Conservation (phyloP, 2,888 invertebrate genomes). For the Teinopalpus imperialis region DNA sequence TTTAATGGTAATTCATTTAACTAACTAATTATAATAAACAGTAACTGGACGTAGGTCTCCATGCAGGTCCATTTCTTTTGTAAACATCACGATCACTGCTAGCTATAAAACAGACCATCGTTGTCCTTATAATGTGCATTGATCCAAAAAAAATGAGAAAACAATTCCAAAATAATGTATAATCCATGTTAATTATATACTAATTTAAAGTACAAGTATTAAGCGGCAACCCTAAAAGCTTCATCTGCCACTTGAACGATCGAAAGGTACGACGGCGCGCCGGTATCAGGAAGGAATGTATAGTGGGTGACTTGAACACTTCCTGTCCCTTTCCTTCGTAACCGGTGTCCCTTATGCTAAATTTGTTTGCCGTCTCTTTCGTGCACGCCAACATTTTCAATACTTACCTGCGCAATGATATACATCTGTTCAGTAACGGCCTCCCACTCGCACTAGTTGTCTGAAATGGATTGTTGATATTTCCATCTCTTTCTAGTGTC, state of each 20-base stretch:
- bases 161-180: no score
- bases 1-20: no score
- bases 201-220: constrained; percentile 36
- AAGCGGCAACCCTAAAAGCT: constrained; percentile 77
- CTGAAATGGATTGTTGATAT: constrained; percentile 77
- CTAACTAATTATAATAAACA: no score
- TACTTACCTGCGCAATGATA: constrained; percentile 82
- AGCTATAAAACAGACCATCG: no score
- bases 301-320: constrained; percentile 80
- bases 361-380: constrained; percentile 71
- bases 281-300: constrained; percentile 82
- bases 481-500: constrained; percentile 64
- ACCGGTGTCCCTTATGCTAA: constrained; percentile 76
- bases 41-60: no score
- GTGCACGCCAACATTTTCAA: constrained; percentile 76
- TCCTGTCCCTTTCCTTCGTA: constrained; percentile 69
- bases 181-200: not conserved
- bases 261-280: constrained; percentile 79
- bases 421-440: constrained; percentile 75
- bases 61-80: no score
- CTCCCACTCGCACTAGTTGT: constrained; percentile 57
- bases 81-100: no score
- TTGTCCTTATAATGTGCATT: no score
- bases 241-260: constrained; percentile 83
- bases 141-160: no score